phyloP scores from a whole-genome alignment of 2,113 vertebrate species.

The Vanacampus margaritifer region DNA sequence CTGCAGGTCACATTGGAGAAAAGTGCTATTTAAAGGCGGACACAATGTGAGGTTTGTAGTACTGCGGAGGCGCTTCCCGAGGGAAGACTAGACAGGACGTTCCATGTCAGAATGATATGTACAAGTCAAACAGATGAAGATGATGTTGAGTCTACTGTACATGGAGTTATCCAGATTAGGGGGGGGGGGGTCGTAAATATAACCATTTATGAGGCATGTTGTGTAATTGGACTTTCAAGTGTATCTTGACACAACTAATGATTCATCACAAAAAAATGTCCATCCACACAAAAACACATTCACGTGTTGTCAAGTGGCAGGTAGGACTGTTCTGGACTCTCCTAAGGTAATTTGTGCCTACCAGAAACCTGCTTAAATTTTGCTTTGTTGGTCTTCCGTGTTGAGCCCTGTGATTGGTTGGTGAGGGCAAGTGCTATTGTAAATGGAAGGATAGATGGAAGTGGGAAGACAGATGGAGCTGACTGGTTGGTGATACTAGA shows the following conservation, averaged over 20 bases:
- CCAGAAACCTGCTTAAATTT: background rate
- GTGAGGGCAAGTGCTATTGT: too few species aligned
- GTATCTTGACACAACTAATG: background rate
- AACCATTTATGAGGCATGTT: background rate
- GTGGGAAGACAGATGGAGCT: too few species aligned
- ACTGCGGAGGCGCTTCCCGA: background rate
- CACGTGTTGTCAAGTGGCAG: background rate
- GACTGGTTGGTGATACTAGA: too few species aligned
- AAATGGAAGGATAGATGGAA: too few species aligned
- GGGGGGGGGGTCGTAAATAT: background rate
- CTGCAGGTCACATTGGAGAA: conserved; percentile 11
- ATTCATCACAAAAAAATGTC: too few species aligned
- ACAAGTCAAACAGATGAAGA: conserved; percentile 50
- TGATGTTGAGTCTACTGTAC: conserved; percentile 6
- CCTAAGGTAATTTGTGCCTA: background rate
- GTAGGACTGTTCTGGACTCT: background rate
- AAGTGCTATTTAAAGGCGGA: conserved; percentile 3
- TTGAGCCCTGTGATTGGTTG: too few species aligned
- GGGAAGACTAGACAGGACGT: conserved; percentile 45
- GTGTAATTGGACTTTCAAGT: background rate
- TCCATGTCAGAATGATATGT: conserved; percentile 43
- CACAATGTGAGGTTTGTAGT: conserved; percentile 6
- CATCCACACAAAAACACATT: background rate
- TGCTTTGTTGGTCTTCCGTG: too few species aligned
- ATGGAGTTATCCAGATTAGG: background rate